phyloP scores from a whole-genome alignment of 2,888 invertebrate species.

The Volucella zonaria region DNA sequence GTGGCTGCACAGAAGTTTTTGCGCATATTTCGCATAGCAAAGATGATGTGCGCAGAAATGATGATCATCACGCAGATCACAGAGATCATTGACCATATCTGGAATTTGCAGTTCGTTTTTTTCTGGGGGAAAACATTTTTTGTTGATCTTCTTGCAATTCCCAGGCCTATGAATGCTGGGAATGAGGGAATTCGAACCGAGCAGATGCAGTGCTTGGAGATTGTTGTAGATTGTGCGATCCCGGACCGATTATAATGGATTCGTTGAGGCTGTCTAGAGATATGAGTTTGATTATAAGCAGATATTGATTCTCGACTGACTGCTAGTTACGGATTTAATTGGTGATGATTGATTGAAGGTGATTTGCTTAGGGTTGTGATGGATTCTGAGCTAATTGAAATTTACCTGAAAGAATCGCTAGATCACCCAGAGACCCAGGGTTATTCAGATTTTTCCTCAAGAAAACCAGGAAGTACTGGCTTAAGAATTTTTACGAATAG shows the following conservation, averaged over 20 bases:
- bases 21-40: conserved; percentile 44
- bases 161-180: conserved; percentile 13
- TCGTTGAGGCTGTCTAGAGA: conserved; percentile 26
- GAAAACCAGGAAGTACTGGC: no score
- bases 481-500: no score
- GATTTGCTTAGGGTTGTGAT: background rate
- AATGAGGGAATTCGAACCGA: conserved; percentile 17
- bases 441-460: no score
- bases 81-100: conserved; percentile 65
- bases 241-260: conserved; percentile 22
- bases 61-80: background rate
- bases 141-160: background rate
- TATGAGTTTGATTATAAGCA: conserved; percentile 32
- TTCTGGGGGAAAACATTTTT: background rate
- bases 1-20: conserved; percentile 39
- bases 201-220: conserved; percentile 19
- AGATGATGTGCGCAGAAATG: conserved; percentile 40
- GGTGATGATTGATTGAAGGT: conserved; percentile 42
- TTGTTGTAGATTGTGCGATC: conserved; percentile 40
- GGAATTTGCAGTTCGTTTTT: conserved; percentile 41
- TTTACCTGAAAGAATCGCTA: background rate
- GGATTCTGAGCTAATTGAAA: background rate
- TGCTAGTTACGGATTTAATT: conserved; percentile 34
- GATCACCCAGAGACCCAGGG: no score
- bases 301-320: conserved; percentile 51